A percentile compares a stretch with the other conserved stretches of the same genome.
phyloP scores from a whole-genome alignment of 2,113 vertebrate species.

The Corythornis madagascariensis region DNA sequence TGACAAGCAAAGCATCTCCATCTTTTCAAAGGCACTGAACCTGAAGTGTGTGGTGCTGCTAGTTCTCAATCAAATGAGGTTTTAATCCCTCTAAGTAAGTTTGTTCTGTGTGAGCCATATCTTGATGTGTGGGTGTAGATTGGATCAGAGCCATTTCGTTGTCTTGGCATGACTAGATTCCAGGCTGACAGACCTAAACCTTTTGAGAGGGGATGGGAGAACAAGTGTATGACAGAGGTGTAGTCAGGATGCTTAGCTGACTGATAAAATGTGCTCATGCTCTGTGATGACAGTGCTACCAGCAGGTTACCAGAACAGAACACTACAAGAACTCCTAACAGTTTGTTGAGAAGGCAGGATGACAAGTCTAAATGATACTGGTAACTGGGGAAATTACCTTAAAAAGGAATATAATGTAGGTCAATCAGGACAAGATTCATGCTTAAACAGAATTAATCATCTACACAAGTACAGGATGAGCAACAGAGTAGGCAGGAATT shows the following conservation, averaged over 20 bases:
- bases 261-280: not conserved
- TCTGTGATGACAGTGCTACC: not conserved
- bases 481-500: not conserved
- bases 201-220: not conserved
- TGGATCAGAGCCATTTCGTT: slow-evolving; percentile 27
- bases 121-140: slow-evolving; percentile 11
- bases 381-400: not conserved
- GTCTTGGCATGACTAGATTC: slow-evolving; percentile 24
- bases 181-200: slow-evolving; percentile 3
- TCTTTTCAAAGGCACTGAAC: slow-evolving; percentile 19
- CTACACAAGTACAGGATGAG: not conserved
- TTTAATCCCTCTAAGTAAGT: slow-evolving; percentile 20
- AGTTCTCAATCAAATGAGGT: slow-evolving; percentile 12
- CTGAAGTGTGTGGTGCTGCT: slow-evolving; percentile 9
- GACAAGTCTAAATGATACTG: not conserved
- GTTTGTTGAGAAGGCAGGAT: not conserved
- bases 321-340: not conserved
- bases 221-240: not conserved
- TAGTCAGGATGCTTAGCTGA: not conserved
- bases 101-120: not conserved
- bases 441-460: not conserved
- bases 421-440: not conserved
- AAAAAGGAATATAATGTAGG: not conserved
- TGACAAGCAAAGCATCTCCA: not conserved
- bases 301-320: not conserved